Conservation (phyloP, 2,797 vertebrate genomes). For the Loris lydekkerianus region DNA sequence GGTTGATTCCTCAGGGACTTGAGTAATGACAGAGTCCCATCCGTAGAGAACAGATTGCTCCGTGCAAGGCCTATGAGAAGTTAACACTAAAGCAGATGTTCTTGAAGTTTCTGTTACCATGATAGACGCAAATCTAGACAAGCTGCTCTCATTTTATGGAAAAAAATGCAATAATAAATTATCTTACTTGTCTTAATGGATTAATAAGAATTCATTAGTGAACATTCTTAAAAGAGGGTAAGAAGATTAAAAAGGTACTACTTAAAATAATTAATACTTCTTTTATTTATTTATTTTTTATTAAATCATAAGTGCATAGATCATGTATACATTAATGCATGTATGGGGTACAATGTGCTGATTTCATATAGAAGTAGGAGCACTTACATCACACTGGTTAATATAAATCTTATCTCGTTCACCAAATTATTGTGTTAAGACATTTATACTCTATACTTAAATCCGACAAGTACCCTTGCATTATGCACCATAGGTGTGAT, state of each 20-base stretch:
- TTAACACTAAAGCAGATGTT: slow-evolving; percentile 68
- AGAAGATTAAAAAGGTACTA: background rate
- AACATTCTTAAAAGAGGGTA: background rate
- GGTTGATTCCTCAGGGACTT: slow-evolving; percentile 20
- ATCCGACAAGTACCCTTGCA: too few species aligned
- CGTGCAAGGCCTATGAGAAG: slow-evolving; percentile 25
- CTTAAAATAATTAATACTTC: slow-evolving; percentile 44
- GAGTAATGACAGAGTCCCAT: background rate
- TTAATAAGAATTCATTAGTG: slow-evolving; percentile 37
- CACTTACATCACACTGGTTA: too few species aligned
- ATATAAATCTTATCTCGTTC: too few species aligned
- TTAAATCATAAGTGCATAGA: too few species aligned
- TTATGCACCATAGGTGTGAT: too few species aligned
- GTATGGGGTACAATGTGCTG: too few species aligned
- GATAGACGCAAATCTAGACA: slow-evolving; percentile 12
- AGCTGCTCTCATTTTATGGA: slow-evolving; percentile 59
- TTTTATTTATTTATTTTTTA: background rate
- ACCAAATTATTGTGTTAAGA: too few species aligned
- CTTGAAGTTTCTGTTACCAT: slow-evolving; percentile 50
- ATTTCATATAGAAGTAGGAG: too few species aligned
- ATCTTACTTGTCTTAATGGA: background rate
- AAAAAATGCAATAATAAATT: slow-evolving; percentile 55
- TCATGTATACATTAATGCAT: too few species aligned
- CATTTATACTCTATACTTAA: too few species aligned
- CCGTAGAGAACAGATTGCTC: slow-evolving; percentile 46